Evolutionary conservation across 2,113 vertebrate genomes (phyloP), one percentile per base, ranked within the genome.

Genomic region (Ictalurus punctatus): DNA sequence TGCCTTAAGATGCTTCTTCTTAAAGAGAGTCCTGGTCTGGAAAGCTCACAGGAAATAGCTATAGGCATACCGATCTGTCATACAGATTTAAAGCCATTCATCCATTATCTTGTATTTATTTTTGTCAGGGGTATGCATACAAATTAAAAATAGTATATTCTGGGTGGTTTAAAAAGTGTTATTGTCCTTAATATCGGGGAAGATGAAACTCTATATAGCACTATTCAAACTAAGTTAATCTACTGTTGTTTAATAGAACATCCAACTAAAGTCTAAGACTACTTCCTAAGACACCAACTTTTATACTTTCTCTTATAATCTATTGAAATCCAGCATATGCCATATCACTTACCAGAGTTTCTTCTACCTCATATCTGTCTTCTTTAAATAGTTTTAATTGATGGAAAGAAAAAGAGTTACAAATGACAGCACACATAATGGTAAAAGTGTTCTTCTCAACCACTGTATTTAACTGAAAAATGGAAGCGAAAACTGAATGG

Each of bases 281-380:
- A 88, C 59, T 81, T n/a, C 3, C 44, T 61, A 83, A 30, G 25
- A 73, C 56, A 54, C 37, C 59, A 73, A 71, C 12, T 16, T 58
- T 23, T 67, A 79, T 58, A 83, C 44, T 59, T 59, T 69, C 74
- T 52, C 19, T 74, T 23, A 9, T 78, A n/a, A 67, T 37, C 19
- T 52, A 27, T 52, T 84, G 87, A 58, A n/a, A 56, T 23, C 19
- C 3, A 40, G 19, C 34, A 25, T 90, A 88, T 86, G 40, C 83
- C 48, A n/a, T 90, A 86, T 89, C 92, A 96, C 95, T 95, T 92
- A 96, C 95, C 94, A 86, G 89, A 87, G 83, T 69, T 61, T 87
- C 88, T 90, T 87, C 90, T 93, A 94, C 90, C 40, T 95, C 92
- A 95, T 86, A 87, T 91, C 93, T 95, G 90, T 86, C 93, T 95